A percentile compares a stretch with the other conserved stretches of the same genome.
phyloP scores from a whole-genome alignment of 2,113 vertebrate genomes.

The Oenanthe melanoleuca region DNA sequence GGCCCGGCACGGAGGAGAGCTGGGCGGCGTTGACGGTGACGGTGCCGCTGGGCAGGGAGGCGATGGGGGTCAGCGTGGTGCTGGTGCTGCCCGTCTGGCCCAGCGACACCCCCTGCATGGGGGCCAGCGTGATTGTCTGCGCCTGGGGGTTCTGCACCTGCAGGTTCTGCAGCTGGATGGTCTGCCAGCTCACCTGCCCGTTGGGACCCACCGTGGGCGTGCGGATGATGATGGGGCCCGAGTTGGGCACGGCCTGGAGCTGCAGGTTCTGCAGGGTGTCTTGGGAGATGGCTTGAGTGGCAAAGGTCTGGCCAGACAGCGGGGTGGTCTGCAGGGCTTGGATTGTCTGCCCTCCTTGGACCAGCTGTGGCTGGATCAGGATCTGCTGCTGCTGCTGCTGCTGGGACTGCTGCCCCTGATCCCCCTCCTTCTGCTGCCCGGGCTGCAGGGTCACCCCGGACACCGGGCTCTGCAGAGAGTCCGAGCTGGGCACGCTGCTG shows the following conservation, averaged over 20 bases:
- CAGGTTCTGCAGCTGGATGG: constrained; percentile 93
- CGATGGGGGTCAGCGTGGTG: constrained; percentile 78
- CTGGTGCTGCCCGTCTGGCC: constrained; percentile 81
- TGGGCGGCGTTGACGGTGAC: constrained; percentile 88
- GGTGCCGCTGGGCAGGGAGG: constrained; percentile 81
- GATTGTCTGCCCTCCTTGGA: constrained; percentile 86
- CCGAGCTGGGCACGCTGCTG: constrained; percentile 69
- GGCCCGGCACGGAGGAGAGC: constrained; percentile 86
- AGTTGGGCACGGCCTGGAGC: constrained; percentile 88
- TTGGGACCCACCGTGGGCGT: constrained; percentile 89
- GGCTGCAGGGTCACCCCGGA: constrained; percentile 69
- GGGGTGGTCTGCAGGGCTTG: constrained; percentile 87
- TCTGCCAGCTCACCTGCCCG: constrained; percentile 97
- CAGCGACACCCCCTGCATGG: constrained; percentile 87
- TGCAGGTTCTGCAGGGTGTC: constrained; percentile 95
- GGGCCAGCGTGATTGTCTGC: constrained; percentile 93
- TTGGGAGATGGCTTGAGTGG: constrained; percentile 89
- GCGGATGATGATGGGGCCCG: constrained; percentile 90
- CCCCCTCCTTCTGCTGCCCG: constrained; percentile 79
- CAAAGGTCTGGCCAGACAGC: constrained; percentile 85
- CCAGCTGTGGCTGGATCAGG: constrained; percentile 82
- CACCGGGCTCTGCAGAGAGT: constrained; percentile 74
- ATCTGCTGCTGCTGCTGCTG: constrained; percentile 78
- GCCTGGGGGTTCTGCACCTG: constrained; percentile 84
- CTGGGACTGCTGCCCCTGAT: constrained; percentile 69